These are phyloP conservation scores for Hephaestus fuliginosus DNA, from an alignment of 2,797 vertebrate genomes.

Conservation along the genomic window DNA sequence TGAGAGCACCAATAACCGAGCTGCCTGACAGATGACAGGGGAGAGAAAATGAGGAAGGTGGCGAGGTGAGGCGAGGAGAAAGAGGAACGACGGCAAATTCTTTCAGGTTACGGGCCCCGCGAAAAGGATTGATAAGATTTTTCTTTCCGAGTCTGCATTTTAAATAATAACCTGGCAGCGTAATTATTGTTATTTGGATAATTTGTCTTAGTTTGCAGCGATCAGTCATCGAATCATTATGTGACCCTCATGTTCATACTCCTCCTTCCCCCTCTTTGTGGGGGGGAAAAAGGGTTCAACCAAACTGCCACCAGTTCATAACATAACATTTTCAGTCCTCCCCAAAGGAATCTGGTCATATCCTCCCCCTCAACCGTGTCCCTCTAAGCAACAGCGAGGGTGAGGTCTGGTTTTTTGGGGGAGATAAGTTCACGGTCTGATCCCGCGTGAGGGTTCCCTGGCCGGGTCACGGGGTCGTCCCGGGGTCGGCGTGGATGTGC, in stretches of 20 bases:
- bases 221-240: constrained; percentile 23
- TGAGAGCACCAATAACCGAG: constrained; percentile 71
- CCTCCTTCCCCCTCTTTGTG: not conserved
- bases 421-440: constrained; percentile 68
- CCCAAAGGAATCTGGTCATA: constrained; percentile 57
- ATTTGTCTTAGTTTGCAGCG: constrained; percentile 14
- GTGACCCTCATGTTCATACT: not conserved
- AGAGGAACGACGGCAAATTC: constrained; percentile 16
- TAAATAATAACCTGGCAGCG: not conserved
- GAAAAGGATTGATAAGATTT: constrained; percentile 1
- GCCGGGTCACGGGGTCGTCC: constrained; percentile 65
- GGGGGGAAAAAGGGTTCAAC: constrained; percentile 43
- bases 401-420: constrained; percentile 50
- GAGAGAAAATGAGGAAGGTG: constrained; percentile 55
- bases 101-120: constrained; percentile 14
- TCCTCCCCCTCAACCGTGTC: constrained; percentile 1
- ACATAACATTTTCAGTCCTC: constrained; percentile 33
- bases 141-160: not conserved
- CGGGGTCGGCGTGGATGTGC: constrained; percentile 69
- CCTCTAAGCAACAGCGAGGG: constrained; percentile 40
- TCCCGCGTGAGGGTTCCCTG: constrained; percentile 65
- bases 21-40: constrained; percentile 67
- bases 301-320: constrained; percentile 54
- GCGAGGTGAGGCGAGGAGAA: constrained; percentile 63
- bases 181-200: constrained; percentile 17